phyloP scores from a whole-genome alignment of 2,113 vertebrate species.

The Sorex fumeus region DNA sequence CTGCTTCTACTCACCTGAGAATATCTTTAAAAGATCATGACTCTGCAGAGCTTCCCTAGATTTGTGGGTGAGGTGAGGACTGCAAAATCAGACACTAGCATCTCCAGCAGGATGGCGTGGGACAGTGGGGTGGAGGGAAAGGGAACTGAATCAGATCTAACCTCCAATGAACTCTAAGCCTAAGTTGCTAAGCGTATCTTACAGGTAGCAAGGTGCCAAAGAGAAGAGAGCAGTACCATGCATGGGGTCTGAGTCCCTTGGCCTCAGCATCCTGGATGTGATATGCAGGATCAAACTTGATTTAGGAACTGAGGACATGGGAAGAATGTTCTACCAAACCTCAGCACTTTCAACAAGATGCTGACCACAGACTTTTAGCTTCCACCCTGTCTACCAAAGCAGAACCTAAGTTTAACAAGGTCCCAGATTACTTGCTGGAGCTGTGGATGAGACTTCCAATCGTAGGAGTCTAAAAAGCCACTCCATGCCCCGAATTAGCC shows the following conservation, averaged over 20 bases:
- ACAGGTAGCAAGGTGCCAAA: not conserved
- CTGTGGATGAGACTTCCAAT: not conserved
- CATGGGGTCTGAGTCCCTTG: too few species aligned
- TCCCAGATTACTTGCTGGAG: not conserved
- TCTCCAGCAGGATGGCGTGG: not conserved
- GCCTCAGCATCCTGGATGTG: not conserved
- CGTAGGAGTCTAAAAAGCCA: conserved; percentile 23
- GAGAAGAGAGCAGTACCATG: not conserved
- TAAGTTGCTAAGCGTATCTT: not conserved
- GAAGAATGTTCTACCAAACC: not conserved
- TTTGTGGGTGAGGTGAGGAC: not conserved
- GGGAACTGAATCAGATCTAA: not conserved
- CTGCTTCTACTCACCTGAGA: not conserved
- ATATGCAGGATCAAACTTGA: not conserved
- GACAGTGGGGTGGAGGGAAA: accelerated
- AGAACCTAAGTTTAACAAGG: not conserved
- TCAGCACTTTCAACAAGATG: accelerated
- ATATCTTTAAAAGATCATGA: not conserved
- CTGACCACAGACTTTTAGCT: not conserved
- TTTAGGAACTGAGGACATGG: not conserved
- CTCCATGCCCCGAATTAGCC: not conserved
- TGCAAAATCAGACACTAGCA: too few species aligned
- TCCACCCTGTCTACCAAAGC: not conserved
- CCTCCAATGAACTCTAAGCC: not conserved
- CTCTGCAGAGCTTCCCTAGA: not conserved